Base-by-base conservation (phyloP, 64 coral and sea anemone species). In the Actinia equina region DNA sequence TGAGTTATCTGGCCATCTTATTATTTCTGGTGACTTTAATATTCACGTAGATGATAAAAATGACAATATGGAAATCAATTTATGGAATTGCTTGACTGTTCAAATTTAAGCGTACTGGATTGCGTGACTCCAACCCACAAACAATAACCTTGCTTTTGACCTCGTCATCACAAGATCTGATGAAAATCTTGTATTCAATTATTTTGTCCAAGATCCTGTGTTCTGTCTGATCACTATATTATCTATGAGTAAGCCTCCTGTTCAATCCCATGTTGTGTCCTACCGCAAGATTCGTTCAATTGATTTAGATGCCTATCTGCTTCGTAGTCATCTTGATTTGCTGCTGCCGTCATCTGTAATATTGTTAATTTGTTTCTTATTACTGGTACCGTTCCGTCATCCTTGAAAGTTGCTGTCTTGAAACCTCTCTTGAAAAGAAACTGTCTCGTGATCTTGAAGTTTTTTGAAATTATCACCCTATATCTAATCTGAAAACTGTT, bases 221-320 rank as follows among this genome's bases (percentile, higher is more conserved):
- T 67, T n/a, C n/a, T 86, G 44, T 86, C 85, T 27, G 85, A 86
- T 86, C 60, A 71, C 62, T 64, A 62, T 74, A 64, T 86, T 86
- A 70, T 65, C 85, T 86, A 86, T 86, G 43, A 43, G 44, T 19
- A 86, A 86, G 62, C 85, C 60, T 60, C 27, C 58, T 63, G 42
- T 6, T 37, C 19, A 56, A 53, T 17, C 83, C 30, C 83, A 63
- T 57, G 52, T 61, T 85, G 83, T 56, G 49, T 61, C 61, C 58
- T 7, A n/a, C n/a, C n/a, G n/a, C n/a, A n/a, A n/a, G n/a, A n/a
- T n/a, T n/a, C n/a, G n/a, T n/a, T n/a, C n/a, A 71, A n/a, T n/a
- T n/a, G n/a, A n/a, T n/a, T n/a, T n/a, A n/a, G n/a, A n/a, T n/a
- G n/a, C n/a, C n/a, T n/a, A n/a, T n/a, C n/a, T n/a, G n/a, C n/a